These are phyloP conservation scores for Ptilodon capucinus DNA, from an alignment of 2,888 invertebrate species.

Conservation along the genomic window DNA sequence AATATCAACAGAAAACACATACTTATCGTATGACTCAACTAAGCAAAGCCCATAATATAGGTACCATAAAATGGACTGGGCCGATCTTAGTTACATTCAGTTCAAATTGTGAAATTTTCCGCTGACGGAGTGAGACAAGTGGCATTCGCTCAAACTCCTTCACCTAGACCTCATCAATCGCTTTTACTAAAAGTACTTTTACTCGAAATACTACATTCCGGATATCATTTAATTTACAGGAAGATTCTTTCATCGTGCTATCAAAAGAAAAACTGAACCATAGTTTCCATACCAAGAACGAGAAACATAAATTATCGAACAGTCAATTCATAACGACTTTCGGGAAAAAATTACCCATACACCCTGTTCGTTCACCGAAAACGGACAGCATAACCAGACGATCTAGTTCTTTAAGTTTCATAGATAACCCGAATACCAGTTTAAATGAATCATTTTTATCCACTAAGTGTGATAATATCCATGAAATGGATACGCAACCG, in stretches of 20 bases:
- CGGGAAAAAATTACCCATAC: conserved; percentile 51
- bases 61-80: too few species aligned
- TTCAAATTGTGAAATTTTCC: too few species aligned
- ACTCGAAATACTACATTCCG: too few species aligned
- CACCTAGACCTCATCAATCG: too few species aligned
- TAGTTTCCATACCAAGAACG: conserved; percentile 40
- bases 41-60: too few species aligned
- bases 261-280: conserved; percentile 19
- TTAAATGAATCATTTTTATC: conserved; percentile 40
- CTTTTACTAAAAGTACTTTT: too few species aligned
- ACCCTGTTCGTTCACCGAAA: conserved; percentile 53
- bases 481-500: conserved; percentile 61
- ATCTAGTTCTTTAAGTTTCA: conserved; percentile 53
- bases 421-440: conserved; percentile 44
- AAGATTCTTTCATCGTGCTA: conserved; percentile 63
- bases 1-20: too few species aligned
- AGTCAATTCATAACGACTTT: conserved; percentile 54
- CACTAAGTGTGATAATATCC: conserved; percentile 30
- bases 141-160: too few species aligned
- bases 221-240: conserved; percentile 50
- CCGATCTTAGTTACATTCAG: too few species aligned
- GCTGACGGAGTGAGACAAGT: too few species aligned
- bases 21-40: too few species aligned
- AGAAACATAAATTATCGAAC: conserved; percentile 46
- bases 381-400: conserved; percentile 65